phyloP scores from a whole-genome alignment of 2,113 vertebrate species.

The Trematocara marginatum region DNA sequence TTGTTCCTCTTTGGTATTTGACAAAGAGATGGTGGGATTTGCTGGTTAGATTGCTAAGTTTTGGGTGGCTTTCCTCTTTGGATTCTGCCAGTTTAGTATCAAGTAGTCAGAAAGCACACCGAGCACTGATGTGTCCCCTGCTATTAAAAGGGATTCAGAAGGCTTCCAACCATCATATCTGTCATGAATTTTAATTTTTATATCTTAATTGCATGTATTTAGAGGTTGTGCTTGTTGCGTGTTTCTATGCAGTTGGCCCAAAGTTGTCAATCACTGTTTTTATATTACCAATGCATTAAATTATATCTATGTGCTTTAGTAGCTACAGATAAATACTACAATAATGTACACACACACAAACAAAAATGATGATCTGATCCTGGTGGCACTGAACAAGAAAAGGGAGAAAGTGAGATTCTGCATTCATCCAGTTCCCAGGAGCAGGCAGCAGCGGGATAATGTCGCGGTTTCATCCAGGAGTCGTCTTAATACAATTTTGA shows the following conservation, averaged over 20 bases:
- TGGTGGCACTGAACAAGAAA: not conserved
- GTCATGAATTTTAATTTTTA: not conserved
- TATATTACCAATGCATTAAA: not conserved
- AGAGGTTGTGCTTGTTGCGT: not conserved
- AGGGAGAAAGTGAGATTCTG: not conserved
- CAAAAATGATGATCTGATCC: not conserved
- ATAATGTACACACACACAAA: not conserved
- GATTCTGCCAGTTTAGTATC: not conserved
- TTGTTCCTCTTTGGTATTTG: not conserved
- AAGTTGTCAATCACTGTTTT: not conserved
- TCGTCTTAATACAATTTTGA: not conserved
- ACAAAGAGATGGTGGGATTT: not conserved
- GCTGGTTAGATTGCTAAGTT: not conserved
- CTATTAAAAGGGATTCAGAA: not conserved
- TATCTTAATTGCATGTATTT: not conserved
- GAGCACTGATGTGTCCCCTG: not conserved
- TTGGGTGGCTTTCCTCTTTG: not conserved
- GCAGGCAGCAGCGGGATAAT: not conserved
- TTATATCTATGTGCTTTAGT: not conserved
- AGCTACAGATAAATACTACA: not conserved
- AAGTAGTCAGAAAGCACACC: not conserved
- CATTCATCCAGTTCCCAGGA: not conserved
- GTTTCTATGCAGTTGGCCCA: not conserved
- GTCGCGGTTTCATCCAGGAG: not conserved
- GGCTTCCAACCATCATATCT: not conserved